Conservation (phyloP, 1,140 invertebrate species). For the Mercenaria mercenaria region DNA sequence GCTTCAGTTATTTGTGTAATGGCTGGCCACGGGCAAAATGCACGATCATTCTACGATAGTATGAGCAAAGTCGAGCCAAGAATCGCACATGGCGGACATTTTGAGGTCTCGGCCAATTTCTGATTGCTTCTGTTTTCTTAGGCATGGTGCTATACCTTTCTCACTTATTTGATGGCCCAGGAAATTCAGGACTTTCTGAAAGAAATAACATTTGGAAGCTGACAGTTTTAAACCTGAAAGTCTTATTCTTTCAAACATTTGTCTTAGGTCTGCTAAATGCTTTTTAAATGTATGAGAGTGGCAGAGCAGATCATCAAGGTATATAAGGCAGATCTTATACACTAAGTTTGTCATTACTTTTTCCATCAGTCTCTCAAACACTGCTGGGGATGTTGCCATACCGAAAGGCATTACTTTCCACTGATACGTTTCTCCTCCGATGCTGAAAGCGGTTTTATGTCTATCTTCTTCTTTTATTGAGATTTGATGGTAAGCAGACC, state of each 20-base stretch:
- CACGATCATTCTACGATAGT: conserved; percentile 29
- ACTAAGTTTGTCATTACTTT: not conserved
- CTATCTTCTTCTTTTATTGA: conserved; percentile 3
- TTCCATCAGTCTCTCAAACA: conserved; percentile 38
- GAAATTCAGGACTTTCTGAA: conserved; percentile 14
- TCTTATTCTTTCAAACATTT: conserved; percentile 26
- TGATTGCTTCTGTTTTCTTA: not conserved
- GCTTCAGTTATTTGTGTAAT: conserved; percentile 4
- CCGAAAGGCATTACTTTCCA: conserved; percentile 34
- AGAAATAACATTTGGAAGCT: conserved; percentile 32
- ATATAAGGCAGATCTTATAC: conserved; percentile 33
- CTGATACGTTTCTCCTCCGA: conserved; percentile 11
- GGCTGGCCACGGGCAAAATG: conserved; percentile 7
- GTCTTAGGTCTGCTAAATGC: not conserved
- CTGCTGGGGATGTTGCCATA: conserved; percentile 2
- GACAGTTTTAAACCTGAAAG: conserved; percentile 17
- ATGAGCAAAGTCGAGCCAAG: conserved; percentile 2
- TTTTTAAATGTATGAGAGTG: not conserved
- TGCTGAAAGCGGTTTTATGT: conserved; percentile 34
- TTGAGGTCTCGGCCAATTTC: conserved; percentile 20
- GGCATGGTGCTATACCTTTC: not conserved
- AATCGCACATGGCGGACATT: conserved; percentile 2
- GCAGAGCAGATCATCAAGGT: conserved; percentile 47
- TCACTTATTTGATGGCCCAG: conserved; percentile 3
- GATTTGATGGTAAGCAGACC: conserved; percentile 3